Conservation (phyloP, 1,140 invertebrate genomes). For the Hestina assimilis region DNA sequence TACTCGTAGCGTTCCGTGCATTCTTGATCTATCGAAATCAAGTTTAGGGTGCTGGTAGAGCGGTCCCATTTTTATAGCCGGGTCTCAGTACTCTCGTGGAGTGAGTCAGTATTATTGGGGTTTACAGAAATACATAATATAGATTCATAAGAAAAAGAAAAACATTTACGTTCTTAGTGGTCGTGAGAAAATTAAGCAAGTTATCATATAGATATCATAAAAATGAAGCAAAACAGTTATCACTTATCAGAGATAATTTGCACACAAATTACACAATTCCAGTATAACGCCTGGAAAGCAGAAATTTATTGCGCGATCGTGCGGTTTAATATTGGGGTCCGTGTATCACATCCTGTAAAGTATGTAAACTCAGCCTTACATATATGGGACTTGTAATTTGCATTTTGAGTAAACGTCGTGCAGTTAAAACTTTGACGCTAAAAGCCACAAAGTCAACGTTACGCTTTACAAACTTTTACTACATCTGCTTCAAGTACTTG, state of each 20-base stretch:
- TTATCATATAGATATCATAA: no score
- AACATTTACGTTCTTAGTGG: no score
- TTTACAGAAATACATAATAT: no score
- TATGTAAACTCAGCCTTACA: slow-evolving; percentile 41
- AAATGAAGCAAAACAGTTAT: not conserved
- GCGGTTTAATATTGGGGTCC: slow-evolving; percentile 67
- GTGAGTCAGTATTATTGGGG: no score
- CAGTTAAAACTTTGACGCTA: slow-evolving; percentile 65
- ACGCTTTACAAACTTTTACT: slow-evolving; percentile 43
- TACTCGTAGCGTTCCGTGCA: no score
- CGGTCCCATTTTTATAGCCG: no score
- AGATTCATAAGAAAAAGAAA: no score
- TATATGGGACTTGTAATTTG: slow-evolving; percentile 60
- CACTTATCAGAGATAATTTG: not conserved
- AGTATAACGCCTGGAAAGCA: slow-evolving; percentile 42
- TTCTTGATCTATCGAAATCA: no score
- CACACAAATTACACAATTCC: slow-evolving; percentile 16
- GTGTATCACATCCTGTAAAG: slow-evolving; percentile 52
- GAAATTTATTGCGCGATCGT: slow-evolving; percentile 61
- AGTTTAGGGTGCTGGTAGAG: no score
- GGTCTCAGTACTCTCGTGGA: no score
- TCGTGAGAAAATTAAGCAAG: no score
- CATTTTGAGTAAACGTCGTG: slow-evolving; percentile 62
- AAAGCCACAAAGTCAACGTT: slow-evolving; percentile 45
- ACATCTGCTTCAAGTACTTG: slow-evolving; percentile 12